Evolutionary conservation across 2,113 vertebrate genomes (phyloP), one percentile per base, ranked within the genome.

Genomic region (Ophiodon elongatus): DNA sequence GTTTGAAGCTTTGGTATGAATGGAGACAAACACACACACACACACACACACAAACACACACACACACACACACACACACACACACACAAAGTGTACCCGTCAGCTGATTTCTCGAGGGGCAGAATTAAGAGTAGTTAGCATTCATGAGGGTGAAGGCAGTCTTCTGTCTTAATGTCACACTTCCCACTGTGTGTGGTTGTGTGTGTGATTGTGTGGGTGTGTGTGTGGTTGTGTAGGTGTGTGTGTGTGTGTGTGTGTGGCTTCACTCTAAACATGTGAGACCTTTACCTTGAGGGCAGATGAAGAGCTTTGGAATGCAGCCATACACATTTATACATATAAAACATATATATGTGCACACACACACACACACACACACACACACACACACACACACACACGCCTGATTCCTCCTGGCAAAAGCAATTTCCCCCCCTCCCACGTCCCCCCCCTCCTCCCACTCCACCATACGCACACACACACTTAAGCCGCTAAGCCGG

Each of bases 51-150:
- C 65, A 23, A 33, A 29, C 33, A 66, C 33, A 33, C 41, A 37
- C 52, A 78, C 65, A 45, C 52, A 39, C 43, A 54, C 17, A 56
- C 77, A 83, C 47, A 23, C 67, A 71, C 39, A 73, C 31, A 41
- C 39, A 67, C 39, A 67, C 64, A n/a, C n/a, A n/a, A n/a, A n/a
- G n/a, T n/a, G n/a, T n/a, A n/a, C n/a, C n/a, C n/a, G n/a, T n/a
- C n/a, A 75, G 73, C 37, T 47, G 21, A 15, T n/a, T n/a, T 47
- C 66, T 63, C 25, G 4, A n/a, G 39, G n/a, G 29, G 62, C 60
- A 37, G 56, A 76, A 64, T 84, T 84, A 69, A 57, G 39, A 39
- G 62, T 59, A 4, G 60, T 83, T 88, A 88, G 72, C 56, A 60
- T 80, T 84, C 67, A 89, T 60, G 79, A 79, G 71, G 25, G 56